Base-by-base conservation (phyloP, 2,113 vertebrate genomes). In the Pholis gunnellus region DNA sequence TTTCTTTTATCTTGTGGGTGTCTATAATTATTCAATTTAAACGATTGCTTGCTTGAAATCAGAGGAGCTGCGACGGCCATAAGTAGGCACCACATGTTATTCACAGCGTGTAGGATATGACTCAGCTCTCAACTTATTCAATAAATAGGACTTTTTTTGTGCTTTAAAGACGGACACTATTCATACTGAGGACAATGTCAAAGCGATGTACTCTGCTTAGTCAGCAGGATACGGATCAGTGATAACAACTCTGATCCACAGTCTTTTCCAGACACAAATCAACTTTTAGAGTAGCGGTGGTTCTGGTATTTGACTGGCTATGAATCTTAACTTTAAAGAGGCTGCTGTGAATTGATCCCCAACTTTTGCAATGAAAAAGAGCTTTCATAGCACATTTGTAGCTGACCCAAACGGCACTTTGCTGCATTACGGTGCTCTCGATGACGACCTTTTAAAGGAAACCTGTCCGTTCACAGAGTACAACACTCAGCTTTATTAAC, bases 391-490 rank as follows among this genome's bases (percentile, higher is more conserved):
- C 57, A 1, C 20, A 27, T 46, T 59, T 50, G 1, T 22, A 64
- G 72, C 42, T 60, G 81, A 70, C 46, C 46, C 15, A 48, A 48
- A 18, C 14, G 20, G 46, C 46, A 18, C 46, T 6, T 17, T 1
- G 18, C 4, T 50, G 46, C 66, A 48, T 83, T 69, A 69, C 59
- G 77, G 46, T 57, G 52, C 14, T 60, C 57, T 42, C 42, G 40
- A 79, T 66, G 57, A 18, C 81, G 66, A 70, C 75, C 79, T 78
- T 81, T 84, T 80, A 64, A 68, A 83, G 57, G 69, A 56, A 50
- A 66, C 46, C 59, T 66, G 54, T 56, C 52, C 50, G 27, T 67
- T 25, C 15, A 50, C 54, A 72, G 44, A 34, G 25, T 34, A 17
- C 17, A 44, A 81, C 64, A 61, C 73, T 59, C 8, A 46, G 34